Percentiles rank a stretch among this genome's conserved stretches.
Evolutionary conservation across 1,140 invertebrate species (phyloP).

Genomic region (Hypothenemus hampei): DNA sequence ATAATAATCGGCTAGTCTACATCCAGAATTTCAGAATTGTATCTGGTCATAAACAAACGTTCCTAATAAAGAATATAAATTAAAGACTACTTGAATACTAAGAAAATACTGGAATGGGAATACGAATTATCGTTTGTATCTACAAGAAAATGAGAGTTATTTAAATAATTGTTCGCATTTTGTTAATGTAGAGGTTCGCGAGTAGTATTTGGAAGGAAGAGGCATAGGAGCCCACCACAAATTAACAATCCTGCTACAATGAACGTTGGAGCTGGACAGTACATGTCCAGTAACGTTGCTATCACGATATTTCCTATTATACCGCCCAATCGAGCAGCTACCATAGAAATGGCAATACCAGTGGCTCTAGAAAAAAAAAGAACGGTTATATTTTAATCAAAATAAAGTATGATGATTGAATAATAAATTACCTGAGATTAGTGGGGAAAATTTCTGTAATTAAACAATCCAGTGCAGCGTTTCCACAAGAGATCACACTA

Average conservation of each 20-base stretch:
- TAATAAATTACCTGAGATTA: slow-evolving; percentile 59
- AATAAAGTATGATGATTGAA: neutral
- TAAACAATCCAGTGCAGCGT: slow-evolving; percentile 80
- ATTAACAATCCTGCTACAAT: slow-evolving; percentile 76
- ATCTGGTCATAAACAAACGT: slow-evolving; percentile 9
- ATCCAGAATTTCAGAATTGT: slow-evolving; percentile 1
- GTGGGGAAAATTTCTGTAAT: slow-evolving; percentile 88
- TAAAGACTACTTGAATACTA: slow-evolving; percentile 11
- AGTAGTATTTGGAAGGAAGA: slow-evolving; percentile 81
- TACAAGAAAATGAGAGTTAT: slow-evolving; percentile 7
- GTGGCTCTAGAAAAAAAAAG: slow-evolving; percentile 58
- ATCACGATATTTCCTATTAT: slow-evolving; percentile 86
- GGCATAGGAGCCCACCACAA: slow-evolving; percentile 74
- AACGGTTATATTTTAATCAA: neutral
- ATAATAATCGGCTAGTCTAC: slow-evolving; percentile 8
- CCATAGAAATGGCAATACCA: slow-evolving; percentile 81
- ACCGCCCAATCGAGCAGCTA: slow-evolving; percentile 74
- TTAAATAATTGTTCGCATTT: neutral
- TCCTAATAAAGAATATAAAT: slow-evolving; percentile 7
- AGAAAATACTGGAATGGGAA: slow-evolving; percentile 12
- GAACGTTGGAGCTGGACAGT: slow-evolving; percentile 79
- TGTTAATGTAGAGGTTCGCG: slow-evolving; percentile 71
- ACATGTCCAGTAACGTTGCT: slow-evolving; percentile 71
- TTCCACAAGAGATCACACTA: slow-evolving; percentile 81
- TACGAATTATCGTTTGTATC: slow-evolving; percentile 8